Evolutionary conservation across 2,888 invertebrate species (phyloP), one percentile per base, ranked within the genome.

Genomic region (Disparrhopalites patrizii): DNA sequence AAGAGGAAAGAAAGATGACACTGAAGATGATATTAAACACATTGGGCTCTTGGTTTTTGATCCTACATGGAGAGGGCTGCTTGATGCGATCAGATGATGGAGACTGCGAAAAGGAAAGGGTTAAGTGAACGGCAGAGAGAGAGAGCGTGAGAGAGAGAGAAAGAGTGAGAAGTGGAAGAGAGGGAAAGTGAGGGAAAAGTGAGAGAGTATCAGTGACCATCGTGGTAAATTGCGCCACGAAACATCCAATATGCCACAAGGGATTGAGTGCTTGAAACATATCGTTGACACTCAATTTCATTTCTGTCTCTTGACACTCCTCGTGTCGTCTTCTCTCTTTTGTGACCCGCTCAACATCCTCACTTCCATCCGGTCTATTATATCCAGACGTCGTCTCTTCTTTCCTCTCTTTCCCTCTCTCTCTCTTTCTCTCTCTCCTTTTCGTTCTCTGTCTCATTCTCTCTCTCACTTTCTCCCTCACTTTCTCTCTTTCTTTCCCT

Each of bases 241-340:
- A 65, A 54, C 40, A 66, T 57, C 61, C 61, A 66, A 66, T 66
- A 66, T 66, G 66, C 66, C 66, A 66, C 66, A 28, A 62, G 66
- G 66, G 66, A 66, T 62, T 62, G 55, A 57, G 57, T 38, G 36
- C 64, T 57, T 40, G 47, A 56, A 64, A 55, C 43, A 63, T 47
- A 27, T 33, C 52, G 62, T 55, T 63, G 63, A 54, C 66, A 62
- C 66, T 66, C 66, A 62, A 66, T 66, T 66, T 51, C 66, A 55
- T 40, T 55, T 50, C 43, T 27, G 66, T 66, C 66, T 66, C 62
- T 51, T 56, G 66, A 66, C 66, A 66, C 62, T 66, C 56, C 38
- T 43, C 60, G 31, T 43, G 18, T 61, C 54, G 40, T 54, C 40
- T 43, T 43, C 61, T 60, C 47, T 61, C 43, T 31, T 47, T 56